These are phyloP conservation scores for Acanthosoma haemorrhoidale DNA, from an alignment of 2,888 invertebrate species.

Conservation along the genomic window DNA sequence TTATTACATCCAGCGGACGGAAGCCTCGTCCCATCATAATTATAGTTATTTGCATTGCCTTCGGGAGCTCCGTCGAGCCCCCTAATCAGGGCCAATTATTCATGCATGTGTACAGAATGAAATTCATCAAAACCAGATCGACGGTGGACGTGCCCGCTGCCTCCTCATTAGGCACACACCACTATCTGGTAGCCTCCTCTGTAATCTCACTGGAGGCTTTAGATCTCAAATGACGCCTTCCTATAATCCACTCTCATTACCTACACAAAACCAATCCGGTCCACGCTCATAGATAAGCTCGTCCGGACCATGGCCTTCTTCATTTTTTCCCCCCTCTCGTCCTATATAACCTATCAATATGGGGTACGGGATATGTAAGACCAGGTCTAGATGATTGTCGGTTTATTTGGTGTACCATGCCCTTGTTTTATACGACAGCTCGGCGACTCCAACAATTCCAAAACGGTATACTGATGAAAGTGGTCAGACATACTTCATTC, in stretches of 20 bases:
- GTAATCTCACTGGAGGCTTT: constrained; percentile 23
- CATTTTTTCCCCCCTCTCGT: no score
- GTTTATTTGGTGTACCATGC: no score
- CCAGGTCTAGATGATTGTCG: no score
- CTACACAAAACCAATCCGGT: constrained; percentile 14
- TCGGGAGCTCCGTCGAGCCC: constrained; percentile 19
- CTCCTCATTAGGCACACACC: constrained; percentile 23
- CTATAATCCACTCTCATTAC: constrained; percentile 15
- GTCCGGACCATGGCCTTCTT: no score
- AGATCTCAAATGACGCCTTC: constrained; percentile 28
- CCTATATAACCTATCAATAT: no score
- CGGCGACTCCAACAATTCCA: no score
- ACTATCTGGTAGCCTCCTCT: constrained; percentile 27
- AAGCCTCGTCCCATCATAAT: constrained; percentile 19
- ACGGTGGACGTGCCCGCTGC: neutral
- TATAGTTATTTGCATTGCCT: constrained; percentile 30
- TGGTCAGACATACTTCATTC: no score
- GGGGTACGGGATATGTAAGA: no score
- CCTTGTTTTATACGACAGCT: no score
- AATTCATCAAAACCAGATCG: constrained; percentile 31
- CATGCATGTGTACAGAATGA: constrained; percentile 32
- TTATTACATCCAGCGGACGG: constrained; percentile 22
- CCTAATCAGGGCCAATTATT: constrained; percentile 31
- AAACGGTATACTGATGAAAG: no score
- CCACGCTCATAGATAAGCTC: neutral